Evolutionary conservation across 2,797 vertebrate species (phyloP).

Genomic region (Pangasius macronema): DNA sequence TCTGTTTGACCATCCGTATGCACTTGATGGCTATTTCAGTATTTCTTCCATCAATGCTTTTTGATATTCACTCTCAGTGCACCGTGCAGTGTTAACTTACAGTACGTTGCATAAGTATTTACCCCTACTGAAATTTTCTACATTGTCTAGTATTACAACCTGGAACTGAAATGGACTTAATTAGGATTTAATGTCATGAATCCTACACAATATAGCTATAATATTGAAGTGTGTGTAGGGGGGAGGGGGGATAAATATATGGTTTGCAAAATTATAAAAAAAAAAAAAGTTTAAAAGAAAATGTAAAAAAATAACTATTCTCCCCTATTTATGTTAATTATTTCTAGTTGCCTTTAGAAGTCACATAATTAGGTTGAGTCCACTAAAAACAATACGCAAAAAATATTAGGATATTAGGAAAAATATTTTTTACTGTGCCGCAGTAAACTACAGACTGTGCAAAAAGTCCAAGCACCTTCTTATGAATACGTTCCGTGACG

Average conservation of each 20-base stretch:
- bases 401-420: too few relatives aligned
- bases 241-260: too few relatives aligned
- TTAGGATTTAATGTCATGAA: background rate
- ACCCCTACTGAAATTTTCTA: background rate
- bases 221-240: too few relatives aligned
- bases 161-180: background rate
- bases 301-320: too few relatives aligned
- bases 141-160: background rate
- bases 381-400: too few relatives aligned
- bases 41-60: background rate
- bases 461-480: background rate
- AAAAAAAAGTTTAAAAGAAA: too few relatives aligned
- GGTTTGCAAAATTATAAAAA: too few relatives aligned
- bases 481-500: too few relatives aligned
- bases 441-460: background rate
- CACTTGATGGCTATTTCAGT: background rate
- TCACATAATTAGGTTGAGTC: background rate
- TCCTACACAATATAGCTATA: too few relatives aligned
- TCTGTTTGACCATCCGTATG: conserved; percentile 27
- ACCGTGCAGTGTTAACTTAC: background rate
- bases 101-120: background rate
- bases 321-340: too few relatives aligned
- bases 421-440: too few relatives aligned
- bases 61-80: background rate
- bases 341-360: background rate